Base-by-base conservation (phyloP, 2,888 invertebrate species). In the Drosophila monieri region DNA sequence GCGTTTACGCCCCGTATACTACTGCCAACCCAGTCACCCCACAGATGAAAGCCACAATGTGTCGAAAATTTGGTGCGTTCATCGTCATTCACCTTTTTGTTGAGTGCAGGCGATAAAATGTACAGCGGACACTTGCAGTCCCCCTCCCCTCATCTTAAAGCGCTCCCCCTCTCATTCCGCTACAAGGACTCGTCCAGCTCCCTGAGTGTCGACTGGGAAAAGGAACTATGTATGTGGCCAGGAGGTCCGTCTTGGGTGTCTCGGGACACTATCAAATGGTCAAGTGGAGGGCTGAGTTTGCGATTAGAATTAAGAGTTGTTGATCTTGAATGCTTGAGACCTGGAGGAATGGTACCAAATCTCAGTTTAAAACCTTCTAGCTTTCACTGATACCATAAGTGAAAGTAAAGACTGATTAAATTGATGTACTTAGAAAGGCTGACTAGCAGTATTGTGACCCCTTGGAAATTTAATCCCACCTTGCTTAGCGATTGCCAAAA, bases 1-100 rank as follows among this genome's bases (percentile, higher is more conserved):
- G 87, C 78, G 79, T 74, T 80, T 80, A 84, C 79, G 87, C 74
- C 74, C 80, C 64, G 80, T 73, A 79, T 80, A 76, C 77, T 27
- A 6, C 39, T n/a, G n/a, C 32, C 27, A 27, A 15, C 39, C 21
- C 58, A 15, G 43, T 4, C 52, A 39, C 8, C 27, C 39, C 30
- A 41, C 25, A 35, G 69, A 46, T 39, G 30, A 47, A 25, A 47
- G 65, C 69, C 65, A 65, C 69, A 69, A 65, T 58, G 74, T 66
- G 77, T 79, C 56, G 52, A 73, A 81, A 83, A 58, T 73, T 58
- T 73, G 62, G 55, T 59, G 62, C 57, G 53, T 57, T 64, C 77
- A 76, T 61, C 79, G 61, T 46, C 41, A 15, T 60, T 57, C 74
- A 61, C 64, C 41, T 62, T 41, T 58, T 44, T 18, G 30, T 23